phyloP scores from a whole-genome alignment of 2,888 invertebrate species.

The Conops quadrifasciatus region DNA sequence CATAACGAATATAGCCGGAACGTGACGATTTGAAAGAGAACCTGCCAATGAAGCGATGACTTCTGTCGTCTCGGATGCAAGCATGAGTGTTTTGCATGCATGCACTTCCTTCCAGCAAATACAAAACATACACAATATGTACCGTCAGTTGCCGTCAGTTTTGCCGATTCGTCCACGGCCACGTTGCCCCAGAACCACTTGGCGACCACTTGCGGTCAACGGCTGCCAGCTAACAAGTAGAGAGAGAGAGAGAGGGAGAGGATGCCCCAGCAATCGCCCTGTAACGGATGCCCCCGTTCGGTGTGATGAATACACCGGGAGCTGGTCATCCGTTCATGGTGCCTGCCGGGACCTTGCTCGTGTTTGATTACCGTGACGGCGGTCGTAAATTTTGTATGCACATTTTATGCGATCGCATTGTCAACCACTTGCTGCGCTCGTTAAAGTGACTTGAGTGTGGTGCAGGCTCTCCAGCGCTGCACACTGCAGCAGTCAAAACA shows the following conservation, averaged over 20 bases:
- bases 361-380: conserved; percentile 55
- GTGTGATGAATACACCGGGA: too few relatives aligned
- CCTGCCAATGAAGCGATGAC: conserved; percentile 57
- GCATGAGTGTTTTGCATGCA: conserved; percentile 35
- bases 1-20: conserved; percentile 49
- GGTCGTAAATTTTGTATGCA: conserved; percentile 48
- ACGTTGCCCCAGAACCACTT: background rate
- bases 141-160: background rate
- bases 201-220: conserved; percentile 37
- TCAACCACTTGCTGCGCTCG: conserved; percentile 36
- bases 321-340: background rate
- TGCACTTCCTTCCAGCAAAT: conserved; percentile 15
- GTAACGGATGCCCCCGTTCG: too few relatives aligned
- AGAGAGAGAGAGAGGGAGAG: too few relatives aligned
- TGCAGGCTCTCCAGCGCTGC: conserved; percentile 34
- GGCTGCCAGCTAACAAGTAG: background rate
- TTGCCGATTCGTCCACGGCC: conserved; percentile 7
- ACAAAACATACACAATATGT: background rate
- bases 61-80: conserved; percentile 37
- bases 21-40: conserved; percentile 63
- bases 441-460: conserved; percentile 18
- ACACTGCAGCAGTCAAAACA: conserved; percentile 51
- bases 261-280: background rate
- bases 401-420: conserved; percentile 41
- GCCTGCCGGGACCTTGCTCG: conserved; percentile 8